A percentile compares a stretch with the other conserved stretches of the same genome.
These are phyloP conservation scores for Cotesia vestalis DNA, from an alignment of 1,140 invertebrate genomes.

Conservation along the genomic window DNA sequence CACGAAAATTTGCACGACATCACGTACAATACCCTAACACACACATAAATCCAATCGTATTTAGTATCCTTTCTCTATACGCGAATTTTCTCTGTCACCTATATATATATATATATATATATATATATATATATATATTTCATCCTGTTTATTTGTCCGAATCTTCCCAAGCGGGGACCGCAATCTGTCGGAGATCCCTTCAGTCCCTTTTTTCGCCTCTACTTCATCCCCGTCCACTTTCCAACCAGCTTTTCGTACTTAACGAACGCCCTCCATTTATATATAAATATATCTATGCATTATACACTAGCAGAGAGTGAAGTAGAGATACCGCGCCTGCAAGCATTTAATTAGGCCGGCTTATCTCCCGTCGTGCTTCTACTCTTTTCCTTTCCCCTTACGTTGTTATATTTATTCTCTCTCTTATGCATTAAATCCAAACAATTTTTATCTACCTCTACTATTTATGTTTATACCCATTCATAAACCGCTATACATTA, in stretches of 20 bases:
- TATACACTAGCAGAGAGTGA: constrained; percentile 1
- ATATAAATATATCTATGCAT: too few relatives aligned
- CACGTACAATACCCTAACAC: constrained; percentile 2
- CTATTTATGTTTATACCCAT: background rate
- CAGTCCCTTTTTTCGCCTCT: constrained; percentile 20
- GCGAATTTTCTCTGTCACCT: constrained; percentile 18
- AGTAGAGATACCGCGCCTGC: constrained; percentile 24
- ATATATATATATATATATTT: constrained; percentile 25
- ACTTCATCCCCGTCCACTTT: background rate
- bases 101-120: background rate
- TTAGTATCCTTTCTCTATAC: constrained; percentile 9
- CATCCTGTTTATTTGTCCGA: constrained; percentile 43
- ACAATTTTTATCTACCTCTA: constrained; percentile 21
- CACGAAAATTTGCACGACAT: constrained; percentile 20
- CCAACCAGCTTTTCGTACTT: constrained; percentile 35
- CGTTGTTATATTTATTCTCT: background rate
- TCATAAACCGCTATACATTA: background rate
- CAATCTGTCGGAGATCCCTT: constrained; percentile 39
- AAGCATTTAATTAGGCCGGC: constrained; percentile 50
- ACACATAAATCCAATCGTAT: constrained; percentile 12
- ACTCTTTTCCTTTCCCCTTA: constrained; percentile 24
- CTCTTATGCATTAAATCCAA: constrained; percentile 14
- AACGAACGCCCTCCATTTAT: constrained; percentile 33
- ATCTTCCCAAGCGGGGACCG: constrained; percentile 36
- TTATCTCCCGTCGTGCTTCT: constrained; percentile 41